Conservation (phyloP, 1,140 invertebrate species). For the Antheraea pernyi region DNA sequence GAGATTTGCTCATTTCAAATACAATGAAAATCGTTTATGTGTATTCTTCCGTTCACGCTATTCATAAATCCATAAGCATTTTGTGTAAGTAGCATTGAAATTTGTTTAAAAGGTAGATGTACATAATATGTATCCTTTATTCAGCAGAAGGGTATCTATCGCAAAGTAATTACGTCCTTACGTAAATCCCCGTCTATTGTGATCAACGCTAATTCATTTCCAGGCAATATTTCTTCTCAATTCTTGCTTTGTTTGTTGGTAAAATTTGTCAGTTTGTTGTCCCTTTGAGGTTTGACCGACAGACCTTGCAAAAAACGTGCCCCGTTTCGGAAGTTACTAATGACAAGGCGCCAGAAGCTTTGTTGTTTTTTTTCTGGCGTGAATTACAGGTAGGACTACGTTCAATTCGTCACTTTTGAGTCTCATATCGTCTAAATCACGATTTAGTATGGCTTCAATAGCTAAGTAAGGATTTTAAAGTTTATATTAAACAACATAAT, state of each 20-base stretch:
- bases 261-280: constrained; percentile 73
- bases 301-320: constrained; percentile 53
- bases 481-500: background rate
- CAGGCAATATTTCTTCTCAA: constrained; percentile 33
- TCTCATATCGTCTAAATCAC: constrained; percentile 18
- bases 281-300: constrained; percentile 58
- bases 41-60: background rate
- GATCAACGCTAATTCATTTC: constrained; percentile 27
- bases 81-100: background rate
- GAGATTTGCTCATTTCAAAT: background rate
- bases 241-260: constrained; percentile 52
- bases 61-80: background rate
- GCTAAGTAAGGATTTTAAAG: background rate
- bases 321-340: constrained; percentile 70
- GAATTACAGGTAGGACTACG: constrained; percentile 37
- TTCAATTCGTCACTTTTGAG: constrained; percentile 20
- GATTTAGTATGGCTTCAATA: background rate
- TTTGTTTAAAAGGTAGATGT: background rate
- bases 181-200: constrained; percentile 35
- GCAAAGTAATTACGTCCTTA: constrained; percentile 15
- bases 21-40: background rate
- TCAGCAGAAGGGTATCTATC: background rate
- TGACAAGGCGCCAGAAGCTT: constrained; percentile 73
- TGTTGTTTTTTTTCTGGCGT: constrained; percentile 49
- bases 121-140: background rate